Conservation (phyloP, 2,888 invertebrate species). For the Vannuccia rotundouncinata region DNA sequence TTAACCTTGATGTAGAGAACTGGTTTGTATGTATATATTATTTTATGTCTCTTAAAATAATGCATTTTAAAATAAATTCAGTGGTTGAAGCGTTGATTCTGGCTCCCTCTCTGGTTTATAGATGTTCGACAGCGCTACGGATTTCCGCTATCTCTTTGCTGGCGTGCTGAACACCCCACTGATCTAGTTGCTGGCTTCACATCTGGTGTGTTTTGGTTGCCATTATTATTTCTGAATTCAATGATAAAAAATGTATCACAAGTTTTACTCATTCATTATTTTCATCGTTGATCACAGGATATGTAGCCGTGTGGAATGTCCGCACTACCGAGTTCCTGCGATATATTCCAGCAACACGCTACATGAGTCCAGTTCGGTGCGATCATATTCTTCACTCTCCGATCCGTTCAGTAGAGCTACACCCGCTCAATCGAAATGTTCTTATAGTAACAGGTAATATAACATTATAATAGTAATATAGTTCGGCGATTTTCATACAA, state of each 20-base stretch:
- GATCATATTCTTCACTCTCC: not conserved
- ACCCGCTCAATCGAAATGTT: not conserved
- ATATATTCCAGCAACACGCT: not conserved
- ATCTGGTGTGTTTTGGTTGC: not conserved
- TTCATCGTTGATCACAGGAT: not conserved
- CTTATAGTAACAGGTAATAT: not conserved
- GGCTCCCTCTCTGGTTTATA: too few species aligned
- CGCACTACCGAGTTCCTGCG: not conserved
- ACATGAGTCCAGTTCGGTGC: not conserved
- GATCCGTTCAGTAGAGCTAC: not conserved
- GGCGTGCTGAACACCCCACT: not conserved
- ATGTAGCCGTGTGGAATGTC: slow-evolving; percentile 5
- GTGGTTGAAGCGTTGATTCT: too few species aligned
- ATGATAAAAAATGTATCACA: not conserved
- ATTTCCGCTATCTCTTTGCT: not conserved
- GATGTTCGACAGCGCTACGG: not conserved
- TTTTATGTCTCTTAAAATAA: too few species aligned
- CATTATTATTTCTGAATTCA: not conserved
- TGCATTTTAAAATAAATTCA: too few species aligned
- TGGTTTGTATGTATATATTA: too few species aligned
- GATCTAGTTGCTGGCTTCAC: not conserved
- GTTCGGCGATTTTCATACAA: not conserved
- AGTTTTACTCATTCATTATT: not conserved
- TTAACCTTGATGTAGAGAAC: too few species aligned
- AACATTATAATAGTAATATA: not conserved